phyloP scores from a whole-genome alignment of 2,888 invertebrate species.

The Hyposoter didymator region DNA sequence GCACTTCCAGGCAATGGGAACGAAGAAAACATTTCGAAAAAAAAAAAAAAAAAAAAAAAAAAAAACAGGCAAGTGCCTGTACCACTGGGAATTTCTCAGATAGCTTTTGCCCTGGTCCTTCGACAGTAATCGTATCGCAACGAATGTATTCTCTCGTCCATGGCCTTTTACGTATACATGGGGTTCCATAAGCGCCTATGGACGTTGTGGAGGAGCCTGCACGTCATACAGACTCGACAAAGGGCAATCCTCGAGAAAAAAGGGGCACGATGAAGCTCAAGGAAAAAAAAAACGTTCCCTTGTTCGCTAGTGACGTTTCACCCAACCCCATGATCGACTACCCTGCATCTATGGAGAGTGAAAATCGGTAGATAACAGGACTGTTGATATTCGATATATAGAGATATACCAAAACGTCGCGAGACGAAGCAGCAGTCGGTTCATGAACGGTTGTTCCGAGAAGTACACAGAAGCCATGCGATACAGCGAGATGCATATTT shows the following conservation, averaged over 20 bases:
- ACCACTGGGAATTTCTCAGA: constrained; percentile 26
- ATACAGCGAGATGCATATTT: constrained; percentile 69
- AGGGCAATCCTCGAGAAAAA: background rate
- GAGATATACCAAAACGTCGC: background rate
- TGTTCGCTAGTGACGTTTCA: background rate
- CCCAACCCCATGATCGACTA: background rate
- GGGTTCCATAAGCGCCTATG: background rate
- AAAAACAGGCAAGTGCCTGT: constrained; percentile 27
- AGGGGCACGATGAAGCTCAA: background rate
- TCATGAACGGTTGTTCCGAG: background rate
- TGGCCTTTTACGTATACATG: background rate
- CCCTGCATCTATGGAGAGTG: no score
- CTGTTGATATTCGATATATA: background rate
- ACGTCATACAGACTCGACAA: background rate
- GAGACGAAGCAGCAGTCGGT: background rate
- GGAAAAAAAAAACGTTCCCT: background rate
- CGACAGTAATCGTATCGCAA: constrained; percentile 53
- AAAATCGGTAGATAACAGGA: no score
- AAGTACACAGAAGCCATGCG: constrained; percentile 53
- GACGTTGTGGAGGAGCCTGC: background rate
- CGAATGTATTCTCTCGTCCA: constrained; percentile 17
- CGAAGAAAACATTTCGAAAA: constrained; percentile 14
- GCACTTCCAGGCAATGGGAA: constrained; percentile 38
- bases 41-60: constrained; percentile 4
- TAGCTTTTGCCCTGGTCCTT: constrained; percentile 39